Evolutionary conservation across 2,797 vertebrate genomes (phyloP).

Genomic region (Balearica regulorum): DNA sequence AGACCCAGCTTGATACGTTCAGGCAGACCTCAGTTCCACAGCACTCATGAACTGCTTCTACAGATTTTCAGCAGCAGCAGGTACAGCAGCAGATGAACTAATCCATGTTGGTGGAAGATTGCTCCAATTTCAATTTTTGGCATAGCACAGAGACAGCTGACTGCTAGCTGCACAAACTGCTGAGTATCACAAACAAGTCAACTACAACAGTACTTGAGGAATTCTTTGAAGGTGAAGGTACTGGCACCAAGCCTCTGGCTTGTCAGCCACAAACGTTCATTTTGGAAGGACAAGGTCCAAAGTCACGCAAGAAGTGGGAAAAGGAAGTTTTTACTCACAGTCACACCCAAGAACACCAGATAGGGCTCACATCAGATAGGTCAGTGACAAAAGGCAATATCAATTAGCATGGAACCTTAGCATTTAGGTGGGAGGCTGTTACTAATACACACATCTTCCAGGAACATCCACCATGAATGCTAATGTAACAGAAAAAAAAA

Average conservation of each 20-base stretch:
- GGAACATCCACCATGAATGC: neutral
- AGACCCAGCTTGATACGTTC: neutral
- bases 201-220: neutral
- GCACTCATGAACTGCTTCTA: neutral
- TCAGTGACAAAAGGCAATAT: neutral
- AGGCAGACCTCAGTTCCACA: neutral
- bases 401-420: neutral
- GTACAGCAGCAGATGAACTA: neutral
- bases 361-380: neutral
- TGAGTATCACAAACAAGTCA: neutral
- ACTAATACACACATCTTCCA: neutral
- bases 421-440: neutral
- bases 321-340: neutral
- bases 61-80: neutral
- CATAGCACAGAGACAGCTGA: neutral
- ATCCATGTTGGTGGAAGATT: neutral
- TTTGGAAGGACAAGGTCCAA: neutral
- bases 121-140: neutral
- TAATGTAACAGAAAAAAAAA: neutral
- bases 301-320: neutral
- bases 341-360: neutral
- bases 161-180: neutral
- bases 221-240: neutral
- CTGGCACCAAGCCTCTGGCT: neutral
- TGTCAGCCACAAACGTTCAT: rapidly evolving